Percentiles rank a stretch among this genome's conserved stretches.
phyloP scores from a whole-genome alignment of 2,113 vertebrate genomes.

The Phasianus colchicus region DNA sequence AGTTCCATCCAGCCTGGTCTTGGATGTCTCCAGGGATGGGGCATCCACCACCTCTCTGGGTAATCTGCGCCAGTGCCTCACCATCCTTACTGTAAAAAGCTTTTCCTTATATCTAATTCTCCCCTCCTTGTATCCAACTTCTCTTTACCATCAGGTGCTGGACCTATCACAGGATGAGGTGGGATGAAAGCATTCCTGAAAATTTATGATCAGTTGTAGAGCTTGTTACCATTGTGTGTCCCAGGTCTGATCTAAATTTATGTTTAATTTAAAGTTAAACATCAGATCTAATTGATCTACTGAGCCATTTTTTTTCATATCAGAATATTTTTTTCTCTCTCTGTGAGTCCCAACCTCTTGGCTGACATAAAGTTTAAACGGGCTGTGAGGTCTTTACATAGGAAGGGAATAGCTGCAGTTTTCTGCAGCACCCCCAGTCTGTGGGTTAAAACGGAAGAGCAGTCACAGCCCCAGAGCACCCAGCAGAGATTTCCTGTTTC shows the following conservation, averaged over 20 bases:
- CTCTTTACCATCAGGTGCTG: background rate
- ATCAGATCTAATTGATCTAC: background rate
- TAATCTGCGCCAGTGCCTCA: no score
- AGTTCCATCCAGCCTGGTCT: no score
- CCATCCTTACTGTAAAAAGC: no score
- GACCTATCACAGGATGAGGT: background rate
- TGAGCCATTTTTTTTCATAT: background rate
- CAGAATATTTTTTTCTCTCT: background rate
- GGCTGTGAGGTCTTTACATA: background rate
- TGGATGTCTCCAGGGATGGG: no score
- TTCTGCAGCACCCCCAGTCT: background rate
- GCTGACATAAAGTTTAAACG: background rate
- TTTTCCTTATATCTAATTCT: no score
- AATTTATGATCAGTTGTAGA: background rate
- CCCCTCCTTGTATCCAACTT: background rate
- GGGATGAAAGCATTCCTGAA: background rate
- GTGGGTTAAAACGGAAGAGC: conserved; percentile 33
- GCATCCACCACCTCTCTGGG: no score
- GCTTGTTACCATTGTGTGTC: background rate
- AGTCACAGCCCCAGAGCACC: background rate
- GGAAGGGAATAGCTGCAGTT: background rate
- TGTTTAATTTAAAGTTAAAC: background rate
- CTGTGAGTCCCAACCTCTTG: background rate
- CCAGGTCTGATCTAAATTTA: background rate
- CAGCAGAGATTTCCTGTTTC: conserved; percentile 59